These are phyloP conservation scores for Pogonomyrmex californicus DNA, from an alignment of 1,140 invertebrate species.

Conservation along the genomic window DNA sequence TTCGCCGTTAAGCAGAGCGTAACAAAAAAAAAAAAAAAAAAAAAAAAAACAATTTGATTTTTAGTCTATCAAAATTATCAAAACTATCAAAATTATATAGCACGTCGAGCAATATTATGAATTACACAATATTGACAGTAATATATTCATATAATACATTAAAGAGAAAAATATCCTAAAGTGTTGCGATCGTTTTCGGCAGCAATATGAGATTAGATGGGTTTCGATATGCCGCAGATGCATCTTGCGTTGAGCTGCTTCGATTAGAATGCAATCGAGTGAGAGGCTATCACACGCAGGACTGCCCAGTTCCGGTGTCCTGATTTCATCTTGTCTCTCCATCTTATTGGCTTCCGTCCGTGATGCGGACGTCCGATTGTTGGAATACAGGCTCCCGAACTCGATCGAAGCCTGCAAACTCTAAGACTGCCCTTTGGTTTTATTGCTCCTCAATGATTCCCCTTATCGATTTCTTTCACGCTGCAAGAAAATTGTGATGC, in stretches of 20 bases:
- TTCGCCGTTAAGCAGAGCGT: neutral
- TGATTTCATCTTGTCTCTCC: slow-evolving; percentile 56
- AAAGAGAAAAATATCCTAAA: neutral
- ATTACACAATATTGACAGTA: slow-evolving; percentile 4
- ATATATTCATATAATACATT: neutral
- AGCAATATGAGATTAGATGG: neutral
- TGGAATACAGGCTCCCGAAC: slow-evolving; percentile 2
- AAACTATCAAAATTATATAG: slow-evolving; percentile 8
- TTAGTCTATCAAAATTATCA: slow-evolving; percentile 36
- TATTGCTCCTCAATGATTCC: slow-evolving; percentile 44
- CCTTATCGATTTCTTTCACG: neutral
- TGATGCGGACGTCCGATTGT: slow-evolving; percentile 15
- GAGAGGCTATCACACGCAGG: slow-evolving; percentile 77
- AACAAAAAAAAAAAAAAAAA: neutral
- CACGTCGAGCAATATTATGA: slow-evolving; percentile 5
- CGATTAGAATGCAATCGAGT: slow-evolving; percentile 78
- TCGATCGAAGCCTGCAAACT: slow-evolving; percentile 6
- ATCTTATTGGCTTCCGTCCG: slow-evolving; percentile 60
- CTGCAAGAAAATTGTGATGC: slow-evolving; percentile 13
- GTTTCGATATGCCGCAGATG: slow-evolving; percentile 6
- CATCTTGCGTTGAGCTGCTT: slow-evolving; percentile 33
- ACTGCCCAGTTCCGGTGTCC: slow-evolving; percentile 61
- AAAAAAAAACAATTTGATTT: slow-evolving; percentile 36
- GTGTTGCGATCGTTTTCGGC: too few species aligned
- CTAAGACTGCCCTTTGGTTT: slow-evolving; percentile 39